phyloP scores from a whole-genome alignment of 1,140 invertebrate genomes.

The Chironomus striatipennis region DNA sequence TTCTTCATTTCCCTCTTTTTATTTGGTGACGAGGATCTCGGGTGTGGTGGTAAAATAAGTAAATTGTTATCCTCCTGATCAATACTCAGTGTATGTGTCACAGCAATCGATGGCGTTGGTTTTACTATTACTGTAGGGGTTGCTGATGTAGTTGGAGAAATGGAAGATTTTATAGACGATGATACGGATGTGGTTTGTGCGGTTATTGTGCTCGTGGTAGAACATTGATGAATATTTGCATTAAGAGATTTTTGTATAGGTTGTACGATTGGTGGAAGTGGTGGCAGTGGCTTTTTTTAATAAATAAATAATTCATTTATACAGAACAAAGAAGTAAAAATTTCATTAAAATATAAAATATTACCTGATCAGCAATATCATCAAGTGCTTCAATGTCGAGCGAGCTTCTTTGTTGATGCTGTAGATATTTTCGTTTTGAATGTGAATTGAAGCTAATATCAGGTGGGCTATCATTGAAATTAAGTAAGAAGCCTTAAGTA shows the following conservation, averaged over 20 bases:
- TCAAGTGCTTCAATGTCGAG: slow-evolving; percentile 72
- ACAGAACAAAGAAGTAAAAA: neutral
- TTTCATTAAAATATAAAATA: slow-evolving; percentile 21
- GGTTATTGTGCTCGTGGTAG: neutral
- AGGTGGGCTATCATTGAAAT: slow-evolving; percentile 30
- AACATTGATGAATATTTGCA: neutral
- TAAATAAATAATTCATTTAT: neutral
- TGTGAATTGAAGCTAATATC: slow-evolving; percentile 52
- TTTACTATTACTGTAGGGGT: neutral
- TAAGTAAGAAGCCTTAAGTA: neutral
- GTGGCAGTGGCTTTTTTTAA: slow-evolving; percentile 17
- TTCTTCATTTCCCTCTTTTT: slow-evolving; percentile 18
- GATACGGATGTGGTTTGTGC: neutral
- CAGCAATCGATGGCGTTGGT: slow-evolving; percentile 26
- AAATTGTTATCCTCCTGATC: neutral
- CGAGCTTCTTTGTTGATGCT: slow-evolving; percentile 73
- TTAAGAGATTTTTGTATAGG: neutral
- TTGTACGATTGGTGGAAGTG: slow-evolving; percentile 4
- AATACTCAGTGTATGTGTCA: slow-evolving; percentile 24
- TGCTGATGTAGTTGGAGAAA: neutral
- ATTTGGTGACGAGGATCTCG: neutral
- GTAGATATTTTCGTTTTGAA: slow-evolving; percentile 59
- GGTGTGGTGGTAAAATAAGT: neutral
- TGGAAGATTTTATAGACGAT: neutral
- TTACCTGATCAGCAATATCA: slow-evolving; percentile 49